phyloP scores from a whole-genome alignment of 2,888 invertebrate species.

The Stictocephala bisonia region DNA sequence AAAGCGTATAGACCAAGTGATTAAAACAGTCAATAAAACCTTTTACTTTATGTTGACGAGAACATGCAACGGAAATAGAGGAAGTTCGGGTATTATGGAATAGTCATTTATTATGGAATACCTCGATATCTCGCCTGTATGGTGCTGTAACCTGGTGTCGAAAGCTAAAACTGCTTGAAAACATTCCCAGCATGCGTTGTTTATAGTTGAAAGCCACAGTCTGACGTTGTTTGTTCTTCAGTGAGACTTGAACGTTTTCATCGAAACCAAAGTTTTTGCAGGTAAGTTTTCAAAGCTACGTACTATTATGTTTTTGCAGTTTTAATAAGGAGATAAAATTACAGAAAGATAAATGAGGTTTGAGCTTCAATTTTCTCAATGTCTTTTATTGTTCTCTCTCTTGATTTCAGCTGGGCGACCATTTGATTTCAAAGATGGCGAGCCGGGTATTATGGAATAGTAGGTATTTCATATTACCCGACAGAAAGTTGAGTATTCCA shows the following conservation, averaged over 20 bases:
- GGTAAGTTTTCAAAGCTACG: background rate
- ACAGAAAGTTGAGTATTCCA: background rate
- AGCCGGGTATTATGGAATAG: background rate
- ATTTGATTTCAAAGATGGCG: background rate
- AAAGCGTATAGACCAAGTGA: too few relatives aligned
- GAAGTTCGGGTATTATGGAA: conserved; percentile 5
- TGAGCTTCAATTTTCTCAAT: background rate
- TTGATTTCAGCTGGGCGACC: background rate
- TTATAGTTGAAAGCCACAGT: background rate
- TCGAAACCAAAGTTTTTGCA: background rate
- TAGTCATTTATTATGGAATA: background rate
- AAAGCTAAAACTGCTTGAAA: background rate
- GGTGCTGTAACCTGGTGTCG: background rate
- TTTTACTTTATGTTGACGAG: too few relatives aligned
- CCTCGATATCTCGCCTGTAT: background rate
- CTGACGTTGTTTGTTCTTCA: background rate
- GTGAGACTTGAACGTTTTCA: too few relatives aligned
- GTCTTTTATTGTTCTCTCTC: background rate
- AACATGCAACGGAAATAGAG: too few relatives aligned
- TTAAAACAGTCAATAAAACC: too few relatives aligned
- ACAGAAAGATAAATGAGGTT: background rate
- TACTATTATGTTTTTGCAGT: background rate
- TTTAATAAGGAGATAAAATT: background rate
- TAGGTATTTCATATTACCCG: background rate
- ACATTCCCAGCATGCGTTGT: background rate